These are phyloP conservation scores for Brachionus rubens DNA, from an alignment of 1,140 invertebrate genomes.

Conservation along the genomic window DNA sequence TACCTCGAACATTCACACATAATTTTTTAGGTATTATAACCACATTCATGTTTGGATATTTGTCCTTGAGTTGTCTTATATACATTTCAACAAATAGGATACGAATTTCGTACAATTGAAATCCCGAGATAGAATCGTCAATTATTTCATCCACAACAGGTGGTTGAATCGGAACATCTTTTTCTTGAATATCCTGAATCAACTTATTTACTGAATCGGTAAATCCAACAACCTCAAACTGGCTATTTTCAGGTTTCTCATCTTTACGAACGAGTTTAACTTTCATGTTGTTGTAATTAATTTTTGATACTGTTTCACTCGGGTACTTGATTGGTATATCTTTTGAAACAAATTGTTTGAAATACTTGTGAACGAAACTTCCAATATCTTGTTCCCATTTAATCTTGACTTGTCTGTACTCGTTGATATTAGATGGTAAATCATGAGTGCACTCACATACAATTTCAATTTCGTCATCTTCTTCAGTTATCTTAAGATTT, in stretches of 20 bases:
- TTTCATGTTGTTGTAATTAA: not conserved
- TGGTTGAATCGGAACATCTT: not conserved
- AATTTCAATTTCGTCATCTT: not conserved
- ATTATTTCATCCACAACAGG: not conserved
- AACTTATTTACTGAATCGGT: not conserved
- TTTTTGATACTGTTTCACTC: not conserved
- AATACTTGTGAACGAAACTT: not conserved
- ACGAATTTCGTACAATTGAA: not conserved
- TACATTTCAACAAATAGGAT: constrained; percentile 11
- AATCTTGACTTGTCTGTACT: not conserved
- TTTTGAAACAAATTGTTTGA: not conserved
- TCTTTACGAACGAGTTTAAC: not conserved
- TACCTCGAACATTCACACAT: not conserved
- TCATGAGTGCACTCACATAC: not conserved
- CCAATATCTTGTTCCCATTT: constrained; percentile 17
- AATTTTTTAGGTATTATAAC: not conserved
- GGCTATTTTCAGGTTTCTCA: not conserved
- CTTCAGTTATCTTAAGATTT: not conserved
- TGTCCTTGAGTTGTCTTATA: not conserved
- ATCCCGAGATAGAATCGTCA: not conserved
- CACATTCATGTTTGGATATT: not conserved
- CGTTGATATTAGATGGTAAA: not conserved
- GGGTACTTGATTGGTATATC: not conserved
- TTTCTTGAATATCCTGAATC: not conserved
- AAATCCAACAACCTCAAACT: not conserved